These are phyloP conservation scores for Orius insidiosus DNA, from an alignment of 1,140 invertebrate genomes.

Conservation along the genomic window DNA sequence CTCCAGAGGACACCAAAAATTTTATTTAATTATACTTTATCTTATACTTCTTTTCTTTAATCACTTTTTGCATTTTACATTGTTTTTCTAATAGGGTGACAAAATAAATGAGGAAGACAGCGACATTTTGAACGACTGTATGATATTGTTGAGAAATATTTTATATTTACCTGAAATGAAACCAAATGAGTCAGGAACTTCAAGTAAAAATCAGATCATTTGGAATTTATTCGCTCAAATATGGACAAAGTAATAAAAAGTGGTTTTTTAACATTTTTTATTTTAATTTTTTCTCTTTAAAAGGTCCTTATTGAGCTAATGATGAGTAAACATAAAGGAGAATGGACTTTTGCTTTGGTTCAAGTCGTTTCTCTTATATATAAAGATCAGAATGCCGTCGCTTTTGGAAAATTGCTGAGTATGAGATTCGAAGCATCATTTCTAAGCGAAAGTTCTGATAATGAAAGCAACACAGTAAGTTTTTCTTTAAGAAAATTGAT, in stretches of 20 bases:
- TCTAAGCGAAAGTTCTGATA: constrained; percentile 53
- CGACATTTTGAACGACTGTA: constrained; percentile 45
- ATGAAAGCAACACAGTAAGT: constrained; percentile 52
- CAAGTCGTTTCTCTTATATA: constrained; percentile 55
- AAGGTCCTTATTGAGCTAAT: constrained; percentile 19
- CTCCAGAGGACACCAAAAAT: too few species aligned
- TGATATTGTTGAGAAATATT: constrained; percentile 49
- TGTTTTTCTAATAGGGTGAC: constrained; percentile 23
- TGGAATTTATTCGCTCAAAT: constrained; percentile 60
- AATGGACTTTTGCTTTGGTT: constrained; percentile 52
- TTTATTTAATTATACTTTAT: too few species aligned
- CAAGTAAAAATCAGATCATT: constrained; percentile 45
- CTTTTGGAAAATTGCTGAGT: constrained; percentile 48
- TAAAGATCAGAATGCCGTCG: constrained; percentile 55
- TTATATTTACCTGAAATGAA: constrained; percentile 43
- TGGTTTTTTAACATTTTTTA: too few species aligned
- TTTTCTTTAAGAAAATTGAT: constrained; percentile 32
- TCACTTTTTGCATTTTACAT: neutral
- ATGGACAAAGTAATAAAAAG: constrained; percentile 48
- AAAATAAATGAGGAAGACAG: constrained; percentile 36
- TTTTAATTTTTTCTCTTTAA: constrained; percentile 6
- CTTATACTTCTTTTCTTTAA: neutral
- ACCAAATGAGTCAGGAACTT: constrained; percentile 13
- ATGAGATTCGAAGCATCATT: constrained; percentile 45
- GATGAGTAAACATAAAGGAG: constrained; percentile 17